phyloP scores from a whole-genome alignment of 2,113 vertebrate species.

The Mobula birostris region DNA sequence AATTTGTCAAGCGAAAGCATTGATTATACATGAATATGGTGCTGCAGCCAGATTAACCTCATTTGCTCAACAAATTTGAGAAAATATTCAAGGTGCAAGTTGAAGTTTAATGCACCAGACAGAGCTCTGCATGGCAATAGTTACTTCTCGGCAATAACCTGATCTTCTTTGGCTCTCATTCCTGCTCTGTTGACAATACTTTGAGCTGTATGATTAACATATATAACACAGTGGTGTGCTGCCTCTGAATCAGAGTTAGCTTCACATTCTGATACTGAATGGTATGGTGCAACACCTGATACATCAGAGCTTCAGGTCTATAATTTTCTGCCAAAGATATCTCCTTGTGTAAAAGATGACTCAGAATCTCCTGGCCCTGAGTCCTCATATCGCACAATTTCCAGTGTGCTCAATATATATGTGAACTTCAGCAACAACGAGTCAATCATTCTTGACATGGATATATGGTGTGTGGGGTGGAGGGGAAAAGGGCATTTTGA shows the following conservation, averaged over 20 bases:
- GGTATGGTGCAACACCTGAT: background rate
- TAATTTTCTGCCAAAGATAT: background rate
- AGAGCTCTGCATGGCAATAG: background rate
- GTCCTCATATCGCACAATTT: background rate
- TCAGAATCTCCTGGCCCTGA: background rate
- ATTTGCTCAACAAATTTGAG: background rate
- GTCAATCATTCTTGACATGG: background rate
- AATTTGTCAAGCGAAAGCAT: background rate
- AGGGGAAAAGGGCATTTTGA: too few relatives aligned
- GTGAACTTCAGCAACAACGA: background rate
- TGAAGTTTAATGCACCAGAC: background rate
- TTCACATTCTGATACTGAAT: background rate
- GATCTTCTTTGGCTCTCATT: background rate
- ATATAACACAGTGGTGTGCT: background rate
- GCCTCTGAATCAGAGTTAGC: background rate
- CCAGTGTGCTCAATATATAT: background rate
- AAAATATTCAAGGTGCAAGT: background rate
- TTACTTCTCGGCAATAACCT: background rate
- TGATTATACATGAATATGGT: background rate
- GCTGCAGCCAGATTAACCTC: background rate
- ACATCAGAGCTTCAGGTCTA: background rate
- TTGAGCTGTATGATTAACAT: background rate
- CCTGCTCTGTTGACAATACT: background rate
- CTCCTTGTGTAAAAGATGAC: background rate
- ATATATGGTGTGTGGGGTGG: too few relatives aligned